These are phyloP conservation scores for Florisuga fusca DNA, from an alignment of 2,797 vertebrate genomes.

Conservation along the genomic window DNA sequence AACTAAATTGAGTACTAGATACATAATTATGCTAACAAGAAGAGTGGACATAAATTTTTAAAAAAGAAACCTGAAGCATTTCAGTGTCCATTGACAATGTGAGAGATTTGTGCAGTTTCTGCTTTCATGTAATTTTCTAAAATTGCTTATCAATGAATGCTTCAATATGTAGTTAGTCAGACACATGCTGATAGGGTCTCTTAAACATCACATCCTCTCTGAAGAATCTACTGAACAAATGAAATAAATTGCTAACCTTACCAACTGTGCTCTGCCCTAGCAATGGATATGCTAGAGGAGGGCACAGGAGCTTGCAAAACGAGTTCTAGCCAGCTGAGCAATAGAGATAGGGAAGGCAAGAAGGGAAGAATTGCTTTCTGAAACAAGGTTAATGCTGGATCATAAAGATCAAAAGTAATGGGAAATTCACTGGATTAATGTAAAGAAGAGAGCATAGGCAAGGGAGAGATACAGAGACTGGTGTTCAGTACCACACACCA, in stretches of 20 bases:
- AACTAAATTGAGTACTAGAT: slow-evolving; percentile 12
- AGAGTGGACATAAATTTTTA: background rate
- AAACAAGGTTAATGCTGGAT: background rate
- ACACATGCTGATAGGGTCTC: background rate
- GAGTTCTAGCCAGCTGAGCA: background rate
- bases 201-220: background rate
- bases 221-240: slow-evolving; percentile 13
- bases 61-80: slow-evolving; percentile 18
- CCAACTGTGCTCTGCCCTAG: background rate
- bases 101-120: background rate
- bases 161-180: slow-evolving; percentile 35
- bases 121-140: slow-evolving; percentile 53
- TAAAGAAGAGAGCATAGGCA: background rate
- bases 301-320: background rate
- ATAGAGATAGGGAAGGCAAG: background rate
- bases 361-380: background rate
- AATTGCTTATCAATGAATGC: slow-evolving; percentile 22
- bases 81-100: background rate
- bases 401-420: background rate
- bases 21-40: slow-evolving; percentile 18
- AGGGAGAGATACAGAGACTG: background rate
- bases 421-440: background rate
- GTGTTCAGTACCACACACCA: background rate
- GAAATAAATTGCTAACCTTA: slow-evolving; percentile 18
- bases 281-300: background rate